These are phyloP conservation scores for Sycobia sp. DNA, from an alignment of 1,140 invertebrate species.

Conservation along the genomic window DNA sequence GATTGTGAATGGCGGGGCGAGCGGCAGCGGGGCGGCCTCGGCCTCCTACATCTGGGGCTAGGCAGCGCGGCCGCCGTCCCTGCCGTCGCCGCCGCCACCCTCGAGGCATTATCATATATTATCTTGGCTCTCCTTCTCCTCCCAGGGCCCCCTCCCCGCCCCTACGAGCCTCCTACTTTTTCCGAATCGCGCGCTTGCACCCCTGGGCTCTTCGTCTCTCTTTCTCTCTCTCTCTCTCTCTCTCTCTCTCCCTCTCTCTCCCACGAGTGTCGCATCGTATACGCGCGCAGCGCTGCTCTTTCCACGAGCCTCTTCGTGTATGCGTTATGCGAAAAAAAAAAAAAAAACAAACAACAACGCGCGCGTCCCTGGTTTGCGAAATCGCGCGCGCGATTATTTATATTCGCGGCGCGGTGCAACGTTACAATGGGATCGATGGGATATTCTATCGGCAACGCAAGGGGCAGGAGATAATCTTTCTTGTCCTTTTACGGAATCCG, in stretches of 20 bases:
- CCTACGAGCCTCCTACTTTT: too few species aligned
- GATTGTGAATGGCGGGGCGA: too few species aligned
- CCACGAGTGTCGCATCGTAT: background rate
- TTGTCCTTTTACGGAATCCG: too few species aligned
- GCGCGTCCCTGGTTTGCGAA: too few species aligned
- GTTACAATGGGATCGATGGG: too few species aligned
- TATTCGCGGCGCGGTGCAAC: too few species aligned
- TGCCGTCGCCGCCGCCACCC: conserved; percentile 40
- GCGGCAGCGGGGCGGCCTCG: conserved; percentile 9
- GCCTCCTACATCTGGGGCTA: conserved; percentile 17
- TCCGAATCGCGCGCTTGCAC: background rate
- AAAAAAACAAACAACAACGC: too few species aligned
- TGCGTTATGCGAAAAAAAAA: too few species aligned
- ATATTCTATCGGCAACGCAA: too few species aligned
- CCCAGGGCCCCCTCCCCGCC: conserved; percentile 19
- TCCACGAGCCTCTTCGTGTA: too few species aligned
- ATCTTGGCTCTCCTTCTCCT: conserved; percentile 53
- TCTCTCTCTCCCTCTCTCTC: background rate
- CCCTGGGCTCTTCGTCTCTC: background rate
- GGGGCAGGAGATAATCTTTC: too few species aligned
- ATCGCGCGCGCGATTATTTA: too few species aligned
- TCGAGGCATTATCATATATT: conserved; percentile 58
- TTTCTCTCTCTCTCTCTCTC: background rate
- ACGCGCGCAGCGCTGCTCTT: background rate
- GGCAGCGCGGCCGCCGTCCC: background rate